Base-by-base conservation (phyloP, 2,888 invertebrate genomes). In the Coenonympha glycerion region DNA sequence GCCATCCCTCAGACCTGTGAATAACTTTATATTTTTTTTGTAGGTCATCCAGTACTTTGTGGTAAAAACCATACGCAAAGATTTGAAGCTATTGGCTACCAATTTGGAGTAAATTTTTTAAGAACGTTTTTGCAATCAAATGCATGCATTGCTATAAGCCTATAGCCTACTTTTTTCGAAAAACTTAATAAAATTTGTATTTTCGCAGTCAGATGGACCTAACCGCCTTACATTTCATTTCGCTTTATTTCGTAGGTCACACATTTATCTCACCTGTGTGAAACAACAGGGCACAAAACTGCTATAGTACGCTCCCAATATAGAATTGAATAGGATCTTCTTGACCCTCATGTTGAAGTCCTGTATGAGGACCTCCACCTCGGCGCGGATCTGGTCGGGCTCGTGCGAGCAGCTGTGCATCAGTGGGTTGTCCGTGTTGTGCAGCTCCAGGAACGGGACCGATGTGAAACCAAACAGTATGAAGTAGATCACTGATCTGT, bases 271-370 rank as follows among this genome's bases (percentile, higher is more conserved):
- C 13, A 95, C 95, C 88, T 94, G 94, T 24, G 95, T 93, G 88
- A 97, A 96, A 71, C 94, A 93, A 67, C 95, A 93, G 0, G 97
- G 97, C 51, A 97, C 90, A 69, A 96, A 93, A 49, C 95, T 93
- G 33, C 95, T 92, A 73, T 96, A 96, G 73, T 97, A 97, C 0
- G 96, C 94, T 62, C 93, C 94, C 4, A 95, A 78, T 34, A 96
- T 90, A 0, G 97, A 94, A 59, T 93, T 90, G 72, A 94, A 95
- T 1, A 98, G 86, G 49, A 97, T 93, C 77, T 95, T 95, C 77
- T 96, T 97, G 67, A 98, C 90, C 28, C 98, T 88, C 57, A 91
- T 89, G 73, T 97, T 97, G 69, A 98, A 97, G 79, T 98, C 98
- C 24, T 91, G 90, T 57, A 94, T 91, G 5, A 99, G 76, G 31